Evolutionary conservation across 1,140 invertebrate genomes (phyloP), one percentile per base, ranked within the genome.

Genomic region (Drosophila miranda): DNA sequence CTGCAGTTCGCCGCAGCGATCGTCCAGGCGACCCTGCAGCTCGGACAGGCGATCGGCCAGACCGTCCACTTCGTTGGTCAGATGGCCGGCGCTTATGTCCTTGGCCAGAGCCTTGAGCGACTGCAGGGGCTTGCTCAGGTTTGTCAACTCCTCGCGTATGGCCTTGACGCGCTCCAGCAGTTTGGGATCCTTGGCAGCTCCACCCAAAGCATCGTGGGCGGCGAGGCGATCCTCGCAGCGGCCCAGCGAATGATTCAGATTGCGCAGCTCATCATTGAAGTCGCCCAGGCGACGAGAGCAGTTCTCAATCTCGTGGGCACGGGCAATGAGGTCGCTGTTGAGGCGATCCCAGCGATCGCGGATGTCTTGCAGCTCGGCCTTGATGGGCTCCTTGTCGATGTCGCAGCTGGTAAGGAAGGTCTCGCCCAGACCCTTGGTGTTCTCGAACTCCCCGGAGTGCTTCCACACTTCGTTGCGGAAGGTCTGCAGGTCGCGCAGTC

Each of bases 381-480:
- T 95, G 0, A 99, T 95, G 9, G 96, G 94, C 46, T 98, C 96
- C 86, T 98, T 96, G 83, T 98, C 97, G 54, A 96, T 94, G 84
- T 99, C 97, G 70, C 97, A 98, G 53, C 96, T 94, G 2, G 93
- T 93, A 19, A 96, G 92, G 91, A 99, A 97, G 0, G 96, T 95
- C 75, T 98, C 96, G 9, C 97, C 97, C 2, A 95, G 92, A 0
- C 94, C 95, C 88, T 94, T 95, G 63, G 95, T 95, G 88, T 96
- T 96, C 77, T 99, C 97, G 89, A 96, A 98, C 91, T 99, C 98
- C 8, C 96, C 97, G 49, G 96, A 96, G 70, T 94, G 93, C 86
- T 97, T 96, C 94, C 97, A 97, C 0, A 98, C 94, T 79, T 99
- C 98, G 89, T 97, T 98, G 74, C 97, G 94, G 91, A 99, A 96